Evolutionary conservation across 2,888 invertebrate species (phyloP).

Genomic region (Craniophora ligustri): DNA sequence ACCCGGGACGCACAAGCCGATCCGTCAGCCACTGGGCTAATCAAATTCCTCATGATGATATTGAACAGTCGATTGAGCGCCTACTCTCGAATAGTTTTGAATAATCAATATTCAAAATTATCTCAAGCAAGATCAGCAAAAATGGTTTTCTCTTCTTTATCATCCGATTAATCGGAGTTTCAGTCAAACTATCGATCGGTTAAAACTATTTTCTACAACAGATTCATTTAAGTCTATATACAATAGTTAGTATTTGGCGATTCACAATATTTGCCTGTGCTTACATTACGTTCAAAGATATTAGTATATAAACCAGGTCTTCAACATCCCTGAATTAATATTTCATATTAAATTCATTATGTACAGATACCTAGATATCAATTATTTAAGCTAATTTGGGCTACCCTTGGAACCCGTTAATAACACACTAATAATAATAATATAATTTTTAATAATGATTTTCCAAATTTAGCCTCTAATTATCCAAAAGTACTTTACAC

Average conservation of each 20-base stretch:
- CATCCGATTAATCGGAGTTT: no score
- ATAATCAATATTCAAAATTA: no score
- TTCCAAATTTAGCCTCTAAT: slow-evolving; percentile 54
- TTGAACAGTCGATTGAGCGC: no score
- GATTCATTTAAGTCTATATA: background rate
- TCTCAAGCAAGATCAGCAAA: no score
- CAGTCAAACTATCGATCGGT: background rate
- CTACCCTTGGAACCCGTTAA: slow-evolving; percentile 41
- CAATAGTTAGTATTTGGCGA: slow-evolving; percentile 5
- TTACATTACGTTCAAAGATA: no score
- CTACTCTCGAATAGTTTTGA: no score
- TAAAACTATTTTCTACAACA: background rate
- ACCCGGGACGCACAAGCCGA: no score
- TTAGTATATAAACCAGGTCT: background rate
- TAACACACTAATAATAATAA: slow-evolving; percentile 20
- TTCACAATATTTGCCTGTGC: slow-evolving; percentile 4
- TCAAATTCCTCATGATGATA: no score
- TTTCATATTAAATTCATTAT: background rate
- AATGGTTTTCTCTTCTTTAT: no score
- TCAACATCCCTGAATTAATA: background rate
- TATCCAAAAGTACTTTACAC: slow-evolving; percentile 46
- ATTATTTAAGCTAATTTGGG: slow-evolving; percentile 1
- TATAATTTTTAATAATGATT: slow-evolving; percentile 28
- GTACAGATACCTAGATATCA: no score
- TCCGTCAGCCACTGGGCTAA: no score